phyloP scores from a whole-genome alignment of 1,140 invertebrate genomes.

The Diachasma alloeum region DNA sequence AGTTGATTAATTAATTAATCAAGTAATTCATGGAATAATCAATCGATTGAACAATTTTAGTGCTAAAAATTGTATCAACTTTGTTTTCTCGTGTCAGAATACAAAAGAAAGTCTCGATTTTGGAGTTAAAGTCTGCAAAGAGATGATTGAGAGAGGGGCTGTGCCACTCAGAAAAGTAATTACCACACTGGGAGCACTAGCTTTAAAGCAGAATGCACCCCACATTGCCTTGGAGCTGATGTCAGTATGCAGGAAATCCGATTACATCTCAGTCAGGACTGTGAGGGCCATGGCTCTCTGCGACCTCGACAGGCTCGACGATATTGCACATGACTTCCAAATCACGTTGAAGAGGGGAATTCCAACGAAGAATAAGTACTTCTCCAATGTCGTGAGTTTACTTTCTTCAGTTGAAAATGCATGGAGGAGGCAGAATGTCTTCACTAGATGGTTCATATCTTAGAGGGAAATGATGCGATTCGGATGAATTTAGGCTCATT shows the following conservation, averaged over 20 bases:
- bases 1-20: too few species aligned
- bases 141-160: slow-evolving; percentile 67
- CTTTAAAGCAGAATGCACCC: slow-evolving; percentile 74
- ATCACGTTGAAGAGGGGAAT: slow-evolving; percentile 65
- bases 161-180: slow-evolving; percentile 68
- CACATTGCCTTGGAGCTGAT: slow-evolving; percentile 75
- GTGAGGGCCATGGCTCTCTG: slow-evolving; percentile 72
- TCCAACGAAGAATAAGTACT: slow-evolving; percentile 65
- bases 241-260: slow-evolving; percentile 58
- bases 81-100: slow-evolving; percentile 66
- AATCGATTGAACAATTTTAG: not conserved
- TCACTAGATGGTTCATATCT: too few species aligned
- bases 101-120: slow-evolving; percentile 74
- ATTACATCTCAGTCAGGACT: slow-evolving; percentile 75
- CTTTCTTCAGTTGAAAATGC: slow-evolving; percentile 10
- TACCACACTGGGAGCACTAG: slow-evolving; percentile 71
- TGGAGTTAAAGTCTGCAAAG: slow-evolving; percentile 69
- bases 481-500: too few species aligned
- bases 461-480: too few species aligned
- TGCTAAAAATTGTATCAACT: not conserved
- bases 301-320: slow-evolving; percentile 70
- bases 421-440: not conserved
- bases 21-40: too few species aligned
- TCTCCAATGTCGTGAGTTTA: slow-evolving; percentile 59
- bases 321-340: slow-evolving; percentile 71